Conservation (phyloP, 2,888 invertebrate species). For the Nasonovia ribisnigri region DNA sequence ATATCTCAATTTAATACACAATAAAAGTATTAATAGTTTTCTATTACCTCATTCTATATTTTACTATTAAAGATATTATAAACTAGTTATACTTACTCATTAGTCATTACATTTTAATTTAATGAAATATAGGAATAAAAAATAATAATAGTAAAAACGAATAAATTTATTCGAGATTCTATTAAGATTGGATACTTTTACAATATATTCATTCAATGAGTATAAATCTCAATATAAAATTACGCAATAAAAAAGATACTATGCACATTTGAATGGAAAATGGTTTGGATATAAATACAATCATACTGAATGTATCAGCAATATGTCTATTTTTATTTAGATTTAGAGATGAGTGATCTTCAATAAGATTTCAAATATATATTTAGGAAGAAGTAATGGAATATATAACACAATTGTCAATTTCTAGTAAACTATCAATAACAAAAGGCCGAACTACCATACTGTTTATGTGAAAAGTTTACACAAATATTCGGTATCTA, state of each 20-base stretch:
- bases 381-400: not conserved
- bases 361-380: not conserved
- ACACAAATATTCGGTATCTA: not conserved
- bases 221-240: constrained; percentile 9
- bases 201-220: not conserved
- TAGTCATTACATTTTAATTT: not conserved
- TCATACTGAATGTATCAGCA: not conserved
- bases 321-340: not conserved
- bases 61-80: not conserved
- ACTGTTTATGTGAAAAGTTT: not conserved
- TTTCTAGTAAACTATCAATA: not conserved
- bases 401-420: not conserved
- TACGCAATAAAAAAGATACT: not conserved
- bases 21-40: not conserved
- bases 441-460: not conserved
- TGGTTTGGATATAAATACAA: not conserved
- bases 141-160: not conserved
- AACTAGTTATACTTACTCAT: not conserved
- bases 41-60: not conserved
- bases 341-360: not conserved
- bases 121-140: not conserved
- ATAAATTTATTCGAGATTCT: not conserved
- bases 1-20: not conserved
- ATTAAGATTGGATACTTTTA: not conserved
- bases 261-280: not conserved